Evolutionary conservation across 2,888 invertebrate genomes (phyloP).

Genomic region (Diloba caeruleocephala): DNA sequence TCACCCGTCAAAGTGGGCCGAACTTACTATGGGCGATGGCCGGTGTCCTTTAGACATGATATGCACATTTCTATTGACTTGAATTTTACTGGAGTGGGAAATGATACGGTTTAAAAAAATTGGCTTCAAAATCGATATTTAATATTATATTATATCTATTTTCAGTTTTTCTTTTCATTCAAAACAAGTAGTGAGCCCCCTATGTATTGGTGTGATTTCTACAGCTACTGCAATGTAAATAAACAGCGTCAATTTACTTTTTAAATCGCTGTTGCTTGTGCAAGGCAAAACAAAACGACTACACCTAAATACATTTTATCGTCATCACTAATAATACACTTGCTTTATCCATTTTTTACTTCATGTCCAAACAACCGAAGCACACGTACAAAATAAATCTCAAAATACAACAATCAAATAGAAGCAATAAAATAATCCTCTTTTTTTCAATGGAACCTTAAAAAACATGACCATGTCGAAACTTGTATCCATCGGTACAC

Average conservation of each 20-base stretch:
- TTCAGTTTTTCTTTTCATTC: background rate
- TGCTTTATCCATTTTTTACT: slow-evolving; percentile 14
- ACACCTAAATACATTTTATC: slow-evolving; percentile 24
- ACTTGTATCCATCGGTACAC: slow-evolving; percentile 56
- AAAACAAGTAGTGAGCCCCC: slow-evolving; percentile 2
- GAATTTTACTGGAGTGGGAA: too few species aligned
- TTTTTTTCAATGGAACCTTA: slow-evolving; percentile 37
- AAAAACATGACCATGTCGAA: slow-evolving; percentile 50
- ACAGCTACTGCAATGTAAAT: slow-evolving; percentile 8
- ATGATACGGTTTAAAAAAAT: too few species aligned
- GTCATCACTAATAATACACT: slow-evolving; percentile 5
- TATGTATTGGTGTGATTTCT: slow-evolving; percentile 6
- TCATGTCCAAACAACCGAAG: slow-evolving; percentile 17
- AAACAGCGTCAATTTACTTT: slow-evolving; percentile 18
- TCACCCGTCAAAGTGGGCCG: too few species aligned
- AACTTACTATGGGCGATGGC: too few species aligned
- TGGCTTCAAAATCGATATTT: too few species aligned
- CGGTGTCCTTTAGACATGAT: too few species aligned
- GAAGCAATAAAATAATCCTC: slow-evolving; percentile 11
- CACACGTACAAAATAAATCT: slow-evolving; percentile 47
- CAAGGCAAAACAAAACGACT: background rate
- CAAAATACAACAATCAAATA: slow-evolving; percentile 31
- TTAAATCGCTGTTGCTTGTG: slow-evolving; percentile 3
- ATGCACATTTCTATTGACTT: too few species aligned
- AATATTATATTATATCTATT: too few species aligned